phyloP scores from a whole-genome alignment of 2,113 vertebrate species.

The Podiceps cristatus region DNA sequence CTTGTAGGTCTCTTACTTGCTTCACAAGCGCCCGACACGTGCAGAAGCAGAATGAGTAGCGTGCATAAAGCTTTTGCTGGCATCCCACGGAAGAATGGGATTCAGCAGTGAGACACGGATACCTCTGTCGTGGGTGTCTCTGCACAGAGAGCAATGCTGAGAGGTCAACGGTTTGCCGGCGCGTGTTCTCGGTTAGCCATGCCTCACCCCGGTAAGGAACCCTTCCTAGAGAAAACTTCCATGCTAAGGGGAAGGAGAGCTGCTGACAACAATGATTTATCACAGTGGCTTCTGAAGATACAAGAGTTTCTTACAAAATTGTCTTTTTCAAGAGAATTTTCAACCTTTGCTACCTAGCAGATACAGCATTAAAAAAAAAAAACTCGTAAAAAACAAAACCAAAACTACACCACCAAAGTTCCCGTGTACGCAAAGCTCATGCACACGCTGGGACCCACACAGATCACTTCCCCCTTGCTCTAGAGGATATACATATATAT shows the following conservation, averaged over 20 bases:
- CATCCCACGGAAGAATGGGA: rapidly evolving
- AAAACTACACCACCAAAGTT: neutral
- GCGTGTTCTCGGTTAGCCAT: neutral
- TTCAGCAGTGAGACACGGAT: neutral
- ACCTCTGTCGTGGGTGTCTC: neutral
- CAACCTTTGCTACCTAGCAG: neutral
- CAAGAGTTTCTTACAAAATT: neutral
- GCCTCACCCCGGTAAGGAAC: neutral
- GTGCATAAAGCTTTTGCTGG: neutral
- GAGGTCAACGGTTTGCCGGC: neutral
- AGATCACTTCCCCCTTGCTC: neutral
- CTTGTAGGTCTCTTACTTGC: neutral
- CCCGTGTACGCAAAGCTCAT: rapidly evolving
- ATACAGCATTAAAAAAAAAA: neutral
- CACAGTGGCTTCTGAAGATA: neutral
- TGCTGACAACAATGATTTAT: neutral
- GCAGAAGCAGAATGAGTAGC: neutral
- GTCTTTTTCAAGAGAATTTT: neutral
- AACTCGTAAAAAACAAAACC: neutral
- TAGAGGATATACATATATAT: neutral
- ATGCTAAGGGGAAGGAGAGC: neutral
- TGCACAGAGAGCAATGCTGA: neutral
- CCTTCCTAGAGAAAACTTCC: neutral
- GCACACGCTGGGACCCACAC: neutral
- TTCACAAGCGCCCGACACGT: neutral